Percentiles rank a stretch among this genome's conserved stretches.
These are phyloP conservation scores for Cosmorhoe ocellata DNA, from an alignment of 2,888 invertebrate species.

Conservation along the genomic window DNA sequence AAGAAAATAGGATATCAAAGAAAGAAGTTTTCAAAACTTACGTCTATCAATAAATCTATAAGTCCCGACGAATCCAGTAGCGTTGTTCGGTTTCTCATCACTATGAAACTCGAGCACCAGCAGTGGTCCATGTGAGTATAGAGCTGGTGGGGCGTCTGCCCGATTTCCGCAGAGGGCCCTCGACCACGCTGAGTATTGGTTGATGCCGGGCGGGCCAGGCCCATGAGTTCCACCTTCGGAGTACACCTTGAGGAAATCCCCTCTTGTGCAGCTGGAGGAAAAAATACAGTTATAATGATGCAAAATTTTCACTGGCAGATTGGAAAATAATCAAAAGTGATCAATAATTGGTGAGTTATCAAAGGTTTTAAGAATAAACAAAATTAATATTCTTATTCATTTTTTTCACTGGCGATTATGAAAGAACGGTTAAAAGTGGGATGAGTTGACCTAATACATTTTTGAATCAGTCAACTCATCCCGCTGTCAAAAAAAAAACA, in stretches of 20 bases:
- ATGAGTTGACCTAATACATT: no score
- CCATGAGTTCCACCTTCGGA: conserved; percentile 89
- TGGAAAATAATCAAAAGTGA: no score
- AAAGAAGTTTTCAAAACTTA: conserved; percentile 76
- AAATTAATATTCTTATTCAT: no score
- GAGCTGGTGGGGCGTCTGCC: conserved; percentile 86
- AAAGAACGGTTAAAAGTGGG: no score
- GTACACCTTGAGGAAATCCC: conserved; percentile 90
- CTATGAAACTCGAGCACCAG: conserved; percentile 89
- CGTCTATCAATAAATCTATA: conserved; percentile 90
- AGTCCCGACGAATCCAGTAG: conserved; percentile 88
- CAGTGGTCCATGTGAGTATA: conserved; percentile 88
- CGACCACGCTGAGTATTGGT: conserved; percentile 90
- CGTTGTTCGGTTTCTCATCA: conserved; percentile 68
- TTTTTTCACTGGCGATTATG: no score
- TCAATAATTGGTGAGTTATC: no score
- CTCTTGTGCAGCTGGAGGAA: conserved; percentile 85
- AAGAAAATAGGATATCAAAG: no score
- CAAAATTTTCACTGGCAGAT: no score
- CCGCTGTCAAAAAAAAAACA: no score
- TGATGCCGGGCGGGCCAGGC: conserved; percentile 85
- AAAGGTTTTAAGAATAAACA: no score
- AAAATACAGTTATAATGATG: not conserved
- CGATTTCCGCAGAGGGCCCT: conserved; percentile 87
- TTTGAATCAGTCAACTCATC: no score